Conservation (phyloP, 2,888 invertebrate species). For the Dione juno region DNA sequence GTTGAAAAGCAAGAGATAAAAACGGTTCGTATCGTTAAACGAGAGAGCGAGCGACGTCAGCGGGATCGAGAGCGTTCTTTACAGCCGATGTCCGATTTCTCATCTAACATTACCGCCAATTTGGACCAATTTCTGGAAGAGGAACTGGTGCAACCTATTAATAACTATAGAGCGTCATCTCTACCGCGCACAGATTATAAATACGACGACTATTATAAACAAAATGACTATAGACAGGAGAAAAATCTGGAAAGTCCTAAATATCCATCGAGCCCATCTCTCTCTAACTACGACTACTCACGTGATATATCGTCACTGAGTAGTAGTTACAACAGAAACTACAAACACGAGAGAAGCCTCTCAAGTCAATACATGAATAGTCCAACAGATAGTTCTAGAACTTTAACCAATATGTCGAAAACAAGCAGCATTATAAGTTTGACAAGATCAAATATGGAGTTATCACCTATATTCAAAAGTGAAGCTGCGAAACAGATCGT, state of each 20-base stretch:
- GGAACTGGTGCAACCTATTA: slow-evolving; percentile 69
- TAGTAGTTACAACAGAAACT: slow-evolving; percentile 73
- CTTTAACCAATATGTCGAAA: slow-evolving; percentile 76
- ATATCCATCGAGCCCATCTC: slow-evolving; percentile 76
- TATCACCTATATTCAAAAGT: slow-evolving; percentile 93
- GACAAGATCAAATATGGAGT: slow-evolving; percentile 79
- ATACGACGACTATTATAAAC: slow-evolving; percentile 70
- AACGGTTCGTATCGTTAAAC: slow-evolving; percentile 96
- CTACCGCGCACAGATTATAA: slow-evolving; percentile 77
- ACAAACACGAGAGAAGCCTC: slow-evolving; percentile 67
- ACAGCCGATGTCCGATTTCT: slow-evolving; percentile 79
- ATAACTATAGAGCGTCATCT: slow-evolving; percentile 79
- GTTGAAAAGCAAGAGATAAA: slow-evolving; percentile 95
- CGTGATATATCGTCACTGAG: slow-evolving; percentile 73
- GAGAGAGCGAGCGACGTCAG: slow-evolving; percentile 94
- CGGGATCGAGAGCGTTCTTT: slow-evolving; percentile 89
- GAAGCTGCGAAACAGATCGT: slow-evolving; percentile 94
- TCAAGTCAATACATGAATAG: slow-evolving; percentile 78
- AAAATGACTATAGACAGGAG: slow-evolving; percentile 55
- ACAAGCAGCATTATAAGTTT: slow-evolving; percentile 77
- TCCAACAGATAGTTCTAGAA: slow-evolving; percentile 75
- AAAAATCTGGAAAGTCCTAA: slow-evolving; percentile 77
- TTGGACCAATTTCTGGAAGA: slow-evolving; percentile 79
- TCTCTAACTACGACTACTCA: slow-evolving; percentile 77
- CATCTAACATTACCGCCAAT: slow-evolving; percentile 69